A percentile compares a stretch with the other conserved stretches of the same genome.
These are phyloP conservation scores for Morpho helenor DNA, from an alignment of 2,888 invertebrate species.

Conservation along the genomic window DNA sequence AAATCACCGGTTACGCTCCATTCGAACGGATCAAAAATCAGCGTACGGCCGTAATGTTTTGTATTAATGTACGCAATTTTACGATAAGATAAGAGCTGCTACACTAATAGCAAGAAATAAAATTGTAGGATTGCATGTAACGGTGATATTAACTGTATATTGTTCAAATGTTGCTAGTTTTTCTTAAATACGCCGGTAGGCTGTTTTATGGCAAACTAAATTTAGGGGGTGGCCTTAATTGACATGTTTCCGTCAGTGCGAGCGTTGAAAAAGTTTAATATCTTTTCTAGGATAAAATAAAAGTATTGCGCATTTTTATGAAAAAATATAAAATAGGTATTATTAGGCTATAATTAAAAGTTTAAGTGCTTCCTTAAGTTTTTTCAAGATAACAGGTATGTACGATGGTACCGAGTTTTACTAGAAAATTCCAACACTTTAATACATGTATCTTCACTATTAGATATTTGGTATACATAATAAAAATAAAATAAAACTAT, in stretches of 20 bases:
- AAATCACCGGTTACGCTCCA: slow-evolving; percentile 43
- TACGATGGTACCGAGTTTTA: slow-evolving; percentile 6
- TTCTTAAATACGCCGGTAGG: slow-evolving; percentile 46
- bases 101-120: slow-evolving; percentile 69
- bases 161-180: slow-evolving; percentile 59
- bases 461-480: too few species aligned
- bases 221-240: slow-evolving; percentile 36
- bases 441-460: too few species aligned
- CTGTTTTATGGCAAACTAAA: slow-evolving; percentile 48
- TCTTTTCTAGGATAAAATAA: slow-evolving; percentile 3
- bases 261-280: slow-evolving; percentile 21
- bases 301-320: slow-evolving; percentile 4
- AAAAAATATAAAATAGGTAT: neutral
- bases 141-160: slow-evolving; percentile 70
- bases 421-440: neutral
- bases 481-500: too few species aligned
- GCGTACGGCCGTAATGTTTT: slow-evolving; percentile 55
- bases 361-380: slow-evolving; percentile 13
- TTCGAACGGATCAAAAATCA: slow-evolving; percentile 38
- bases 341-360: slow-evolving; percentile 7
- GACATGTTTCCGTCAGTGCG: slow-evolving; percentile 28
- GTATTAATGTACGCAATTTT: slow-evolving; percentile 64
- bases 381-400: slow-evolving; percentile 19
- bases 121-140: slow-evolving; percentile 75
- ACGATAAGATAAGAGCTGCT: slow-evolving; percentile 66